A percentile compares a stretch with the other conserved stretches of the same genome.
These are phyloP conservation scores for Protodeltote pygarga DNA, from an alignment of 2,888 invertebrate genomes.

Conservation along the genomic window DNA sequence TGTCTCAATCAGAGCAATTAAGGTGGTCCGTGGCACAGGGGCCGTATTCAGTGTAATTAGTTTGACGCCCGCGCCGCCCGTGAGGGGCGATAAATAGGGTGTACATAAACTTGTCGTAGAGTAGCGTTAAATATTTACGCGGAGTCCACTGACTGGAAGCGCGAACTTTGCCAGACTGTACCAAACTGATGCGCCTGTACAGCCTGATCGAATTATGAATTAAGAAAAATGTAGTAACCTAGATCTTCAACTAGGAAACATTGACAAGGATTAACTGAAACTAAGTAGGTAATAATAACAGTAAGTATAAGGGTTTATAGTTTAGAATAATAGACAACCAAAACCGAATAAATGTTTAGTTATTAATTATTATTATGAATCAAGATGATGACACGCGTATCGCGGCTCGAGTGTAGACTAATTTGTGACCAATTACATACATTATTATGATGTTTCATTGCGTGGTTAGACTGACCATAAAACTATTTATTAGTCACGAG, in stretches of 20 bases:
- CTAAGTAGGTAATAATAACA: too few species aligned
- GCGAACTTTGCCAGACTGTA: background rate
- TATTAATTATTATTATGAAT: too few species aligned
- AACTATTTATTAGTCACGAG: conserved; percentile 74
- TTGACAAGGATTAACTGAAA: too few species aligned
- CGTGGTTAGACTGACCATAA: conserved; percentile 67
- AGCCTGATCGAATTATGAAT: conserved; percentile 10
- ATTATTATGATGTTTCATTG: conserved; percentile 66
- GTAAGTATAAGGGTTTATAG: too few species aligned
- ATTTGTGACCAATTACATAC: conserved; percentile 52
- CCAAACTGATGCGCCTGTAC: conserved; percentile 8
- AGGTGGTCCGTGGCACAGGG: conserved; percentile 69
- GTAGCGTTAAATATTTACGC: conserved; percentile 66
- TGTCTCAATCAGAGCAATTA: conserved; percentile 86
- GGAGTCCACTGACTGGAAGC: conserved; percentile 32
- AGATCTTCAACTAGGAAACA: too few species aligned
- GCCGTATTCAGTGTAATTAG: conserved; percentile 79
- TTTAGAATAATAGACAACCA: too few species aligned
- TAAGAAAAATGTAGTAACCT: background rate
- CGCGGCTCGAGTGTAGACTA: conserved; percentile 28
- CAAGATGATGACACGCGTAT: conserved; percentile 54
- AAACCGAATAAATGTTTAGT: too few species aligned
- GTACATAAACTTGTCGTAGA: conserved; percentile 48
- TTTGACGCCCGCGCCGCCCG: conserved; percentile 70
- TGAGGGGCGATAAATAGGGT: conserved; percentile 72